phyloP scores from a whole-genome alignment of 2,888 invertebrate genomes.

The Empis stercorea region DNA sequence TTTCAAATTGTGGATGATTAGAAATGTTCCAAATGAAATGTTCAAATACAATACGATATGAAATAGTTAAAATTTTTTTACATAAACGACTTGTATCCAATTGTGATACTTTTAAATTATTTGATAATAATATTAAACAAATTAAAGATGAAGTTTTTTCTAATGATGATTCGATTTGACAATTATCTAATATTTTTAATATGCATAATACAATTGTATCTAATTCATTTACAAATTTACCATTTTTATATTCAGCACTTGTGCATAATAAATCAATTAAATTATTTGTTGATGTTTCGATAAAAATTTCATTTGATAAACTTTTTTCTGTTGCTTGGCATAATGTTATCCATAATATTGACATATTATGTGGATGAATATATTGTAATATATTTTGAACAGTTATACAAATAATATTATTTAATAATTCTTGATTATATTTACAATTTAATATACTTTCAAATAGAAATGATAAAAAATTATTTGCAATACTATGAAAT shows the following conservation, averaged over 20 bases:
- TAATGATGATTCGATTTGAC: constrained; percentile 8
- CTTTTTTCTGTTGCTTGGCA: constrained; percentile 28
- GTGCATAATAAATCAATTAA: constrained; percentile 47
- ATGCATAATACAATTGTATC: constrained; percentile 46
- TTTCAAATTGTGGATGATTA: constrained; percentile 56
- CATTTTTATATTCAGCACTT: constrained; percentile 48
- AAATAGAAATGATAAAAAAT: constrained; percentile 55
- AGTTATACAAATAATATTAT: constrained; percentile 51
- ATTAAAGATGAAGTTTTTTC: constrained; percentile 39
- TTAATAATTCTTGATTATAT: constrained; percentile 27
- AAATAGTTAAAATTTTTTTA: constrained; percentile 46
- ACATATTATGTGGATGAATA: constrained; percentile 49
- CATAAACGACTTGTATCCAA: constrained; percentile 59
- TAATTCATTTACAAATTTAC: constrained; percentile 48
- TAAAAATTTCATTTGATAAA: constrained; percentile 1
- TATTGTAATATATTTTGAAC: constrained; percentile 48
- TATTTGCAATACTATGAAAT: constrained; percentile 72
- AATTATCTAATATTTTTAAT: constrained; percentile 21
- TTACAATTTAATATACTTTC: constrained; percentile 43
- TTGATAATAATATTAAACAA: constrained; percentile 45
- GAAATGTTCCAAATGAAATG: constrained; percentile 53
- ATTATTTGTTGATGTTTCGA: constrained; percentile 25
- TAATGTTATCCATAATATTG: constrained; percentile 50
- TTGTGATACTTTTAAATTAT: constrained; percentile 52
- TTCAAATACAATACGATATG: constrained; percentile 44